phyloP scores from a whole-genome alignment of 2,888 invertebrate genomes.

The Cephus pygmeus region DNA sequence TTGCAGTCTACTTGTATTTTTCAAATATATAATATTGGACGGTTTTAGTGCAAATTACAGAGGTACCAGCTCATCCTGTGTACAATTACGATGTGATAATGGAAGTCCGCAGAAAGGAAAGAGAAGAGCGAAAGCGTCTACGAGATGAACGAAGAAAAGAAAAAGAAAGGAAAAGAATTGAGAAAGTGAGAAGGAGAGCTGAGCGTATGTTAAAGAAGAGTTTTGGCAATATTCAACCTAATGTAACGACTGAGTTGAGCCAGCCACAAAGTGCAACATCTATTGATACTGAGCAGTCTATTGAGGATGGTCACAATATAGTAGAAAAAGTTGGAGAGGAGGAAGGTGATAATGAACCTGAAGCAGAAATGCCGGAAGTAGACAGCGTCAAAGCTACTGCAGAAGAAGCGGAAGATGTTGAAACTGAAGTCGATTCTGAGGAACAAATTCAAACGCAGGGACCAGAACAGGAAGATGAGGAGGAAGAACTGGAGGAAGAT shows the following conservation, averaged over 20 bases:
- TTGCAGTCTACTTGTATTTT: neutral
- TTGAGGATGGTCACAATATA: neutral
- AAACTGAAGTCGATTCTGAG: neutral
- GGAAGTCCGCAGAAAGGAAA: slow-evolving; percentile 56
- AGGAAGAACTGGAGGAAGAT: slow-evolving; percentile 36
- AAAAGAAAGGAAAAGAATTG: slow-evolving; percentile 54
- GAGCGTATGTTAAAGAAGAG: slow-evolving; percentile 29
- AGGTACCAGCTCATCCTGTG: slow-evolving; percentile 49
- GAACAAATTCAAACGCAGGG: slow-evolving; percentile 25
- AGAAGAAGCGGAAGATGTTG: slow-evolving; percentile 12
- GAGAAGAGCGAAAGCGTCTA: slow-evolving; percentile 56
- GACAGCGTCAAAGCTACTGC: neutral
- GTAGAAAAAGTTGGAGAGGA: slow-evolving; percentile 16
- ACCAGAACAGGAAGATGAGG: slow-evolving; percentile 38
- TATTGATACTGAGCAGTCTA: neutral
- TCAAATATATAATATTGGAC: neutral
- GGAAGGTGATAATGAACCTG: slow-evolving; percentile 27
- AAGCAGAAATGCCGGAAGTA: neutral
- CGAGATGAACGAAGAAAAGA: slow-evolving; percentile 54
- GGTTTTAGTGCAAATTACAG: slow-evolving; percentile 22
- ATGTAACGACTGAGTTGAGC: neutral
- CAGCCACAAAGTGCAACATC: neutral
- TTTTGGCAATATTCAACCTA: slow-evolving; percentile 1
- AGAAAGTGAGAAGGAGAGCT: slow-evolving; percentile 52
- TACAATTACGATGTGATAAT: slow-evolving; percentile 63